Evolutionary conservation across 2,113 vertebrate genomes (phyloP), one percentile per base, ranked within the genome.

Genomic region (Alligator sinensis): DNA sequence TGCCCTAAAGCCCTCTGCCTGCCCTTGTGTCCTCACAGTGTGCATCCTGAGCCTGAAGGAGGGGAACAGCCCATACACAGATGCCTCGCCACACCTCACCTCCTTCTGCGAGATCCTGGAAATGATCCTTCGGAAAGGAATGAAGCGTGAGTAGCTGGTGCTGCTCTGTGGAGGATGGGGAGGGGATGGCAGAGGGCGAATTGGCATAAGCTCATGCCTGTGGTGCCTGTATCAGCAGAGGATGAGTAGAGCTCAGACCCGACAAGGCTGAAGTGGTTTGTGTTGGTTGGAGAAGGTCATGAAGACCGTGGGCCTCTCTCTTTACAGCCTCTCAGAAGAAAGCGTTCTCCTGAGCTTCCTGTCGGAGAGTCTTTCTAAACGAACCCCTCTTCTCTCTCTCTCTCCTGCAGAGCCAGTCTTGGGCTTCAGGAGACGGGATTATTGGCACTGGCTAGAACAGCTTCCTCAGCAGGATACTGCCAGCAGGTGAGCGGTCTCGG

Each of bases 401-500:
- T 57, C 58, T 77, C 85, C 93, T n/a, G 3, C 94, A 99, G 99
- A 99, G 66, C 98, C 98, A 0, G 94, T 98, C 22, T 97, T 99
- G 91, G 98, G 97, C 30, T 97, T 99, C 94, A 96, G 97, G 15
- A 97, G 97, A 76, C 97, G 98, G 96, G 98, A 99, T 95, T 99
- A 98, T 90, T 99, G 98, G 98, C 98, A 98, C 38, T 98, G 98
- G 91, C 96, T 99, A 63, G 98, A 99, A 91, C 98, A 98, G 91
- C 97, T 99, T 7, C 96, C 97, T 13, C 87, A 95, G 1, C 98
- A 92, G 13, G 97, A 97, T 68, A 55, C 95, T n/a, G 97, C 97
- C 3, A 82, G 97, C 84, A 96, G 98, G 98, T 98, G 96, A 97
- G 94, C 10, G 3, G 4, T 9, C 62, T 62, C 18, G 21, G 30